Conservation (phyloP, 2,797 vertebrate genomes). For the Hypotaenidia philippensis region DNA sequence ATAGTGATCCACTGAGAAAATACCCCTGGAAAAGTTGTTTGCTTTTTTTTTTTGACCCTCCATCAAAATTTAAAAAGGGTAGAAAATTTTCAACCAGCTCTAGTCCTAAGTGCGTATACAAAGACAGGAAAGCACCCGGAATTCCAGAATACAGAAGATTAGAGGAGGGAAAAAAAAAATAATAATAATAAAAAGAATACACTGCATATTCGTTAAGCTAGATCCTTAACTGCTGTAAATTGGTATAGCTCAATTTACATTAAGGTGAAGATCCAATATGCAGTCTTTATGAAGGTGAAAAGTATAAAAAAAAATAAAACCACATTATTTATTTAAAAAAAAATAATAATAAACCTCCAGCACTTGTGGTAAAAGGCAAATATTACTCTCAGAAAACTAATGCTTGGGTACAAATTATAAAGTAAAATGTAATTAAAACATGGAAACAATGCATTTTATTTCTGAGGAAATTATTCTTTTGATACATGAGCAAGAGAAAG, state of each 20-base stretch:
- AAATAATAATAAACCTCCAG: neutral
- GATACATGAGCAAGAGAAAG: neutral
- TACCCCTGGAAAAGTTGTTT: neutral
- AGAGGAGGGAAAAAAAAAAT: neutral
- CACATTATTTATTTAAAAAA: neutral
- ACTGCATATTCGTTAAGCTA: neutral
- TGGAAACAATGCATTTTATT: neutral
- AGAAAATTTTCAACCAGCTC: neutral
- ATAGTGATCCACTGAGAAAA: neutral
- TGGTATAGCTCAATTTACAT: neutral
- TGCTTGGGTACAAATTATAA: neutral
- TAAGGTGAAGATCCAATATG: neutral
- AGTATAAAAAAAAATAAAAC: neutral
- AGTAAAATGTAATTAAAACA: neutral
- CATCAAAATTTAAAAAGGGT: neutral
- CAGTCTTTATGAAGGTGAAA: neutral
- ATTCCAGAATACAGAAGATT: neutral
- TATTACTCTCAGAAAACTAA: neutral
- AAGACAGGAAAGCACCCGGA: neutral
- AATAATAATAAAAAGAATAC: neutral
- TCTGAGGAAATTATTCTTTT: neutral
- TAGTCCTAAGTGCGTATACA: neutral
- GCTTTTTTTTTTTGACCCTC: neutral
- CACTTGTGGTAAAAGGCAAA: neutral
- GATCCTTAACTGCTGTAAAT: neutral